phyloP scores from a whole-genome alignment of 2,888 invertebrate species.

The Sesia bembeciformis region DNA sequence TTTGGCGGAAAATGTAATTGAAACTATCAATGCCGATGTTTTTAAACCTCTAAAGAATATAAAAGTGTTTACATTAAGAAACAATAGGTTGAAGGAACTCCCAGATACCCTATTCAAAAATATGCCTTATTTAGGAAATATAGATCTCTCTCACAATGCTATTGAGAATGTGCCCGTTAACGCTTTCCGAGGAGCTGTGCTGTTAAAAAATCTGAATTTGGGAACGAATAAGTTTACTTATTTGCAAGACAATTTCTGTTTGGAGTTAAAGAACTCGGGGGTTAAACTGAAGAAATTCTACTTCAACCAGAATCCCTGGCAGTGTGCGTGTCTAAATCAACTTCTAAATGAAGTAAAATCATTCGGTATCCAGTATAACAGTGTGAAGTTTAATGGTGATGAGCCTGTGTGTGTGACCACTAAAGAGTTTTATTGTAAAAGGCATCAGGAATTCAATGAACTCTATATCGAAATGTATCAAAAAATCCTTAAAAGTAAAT shows the following conservation, averaged over 20 bases:
- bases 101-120: slow-evolving; percentile 38
- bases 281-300: slow-evolving; percentile 38
- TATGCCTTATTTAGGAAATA: slow-evolving; percentile 27
- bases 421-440: slow-evolving; percentile 34
- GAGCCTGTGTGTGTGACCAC: slow-evolving; percentile 44
- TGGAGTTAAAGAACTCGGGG: slow-evolving; percentile 45
- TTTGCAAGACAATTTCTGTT: slow-evolving; percentile 46
- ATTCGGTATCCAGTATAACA: slow-evolving; percentile 36
- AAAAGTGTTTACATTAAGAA: slow-evolving; percentile 32
- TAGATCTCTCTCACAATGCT: slow-evolving; percentile 44
- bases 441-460: slow-evolving; percentile 33
- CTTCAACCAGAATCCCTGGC: slow-evolving; percentile 60
- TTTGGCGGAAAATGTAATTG: slow-evolving; percentile 38
- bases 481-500: slow-evolving; percentile 6
- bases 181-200: slow-evolving; percentile 34
- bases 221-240: slow-evolving; percentile 46
- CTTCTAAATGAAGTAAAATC: slow-evolving; percentile 42
- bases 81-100: slow-evolving; percentile 35
- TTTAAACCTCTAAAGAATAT: slow-evolving; percentile 38
- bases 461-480: slow-evolving; percentile 32
- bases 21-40: slow-evolving; percentile 29
- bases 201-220: slow-evolving; percentile 41
- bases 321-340: slow-evolving; percentile 48
- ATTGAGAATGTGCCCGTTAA: slow-evolving; percentile 39
- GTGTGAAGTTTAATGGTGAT: slow-evolving; percentile 32